Evolutionary conservation across 2,888 invertebrate genomes (phyloP), one percentile per base, ranked within the genome.

Genomic region (Cyaniris semiargus): DNA sequence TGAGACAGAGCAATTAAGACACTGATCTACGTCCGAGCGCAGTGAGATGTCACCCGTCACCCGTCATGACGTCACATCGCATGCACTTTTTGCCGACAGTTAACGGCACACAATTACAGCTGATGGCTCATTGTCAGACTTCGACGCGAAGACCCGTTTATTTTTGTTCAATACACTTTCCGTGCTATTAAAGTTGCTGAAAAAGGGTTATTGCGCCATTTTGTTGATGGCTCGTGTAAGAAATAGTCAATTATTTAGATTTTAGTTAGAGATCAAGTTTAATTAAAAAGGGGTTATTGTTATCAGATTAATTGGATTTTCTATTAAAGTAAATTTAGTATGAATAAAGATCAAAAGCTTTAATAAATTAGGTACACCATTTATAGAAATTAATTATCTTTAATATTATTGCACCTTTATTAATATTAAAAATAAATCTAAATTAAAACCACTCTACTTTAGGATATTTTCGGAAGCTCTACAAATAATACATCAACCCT

Each of bases 81-180:
- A 76, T 76, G 76, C 76, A 76, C 76, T 76, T 76, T 76, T 76
- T 76, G 76, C 76, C 48, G 70, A 76, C 76, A 76, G 76, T 76
- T 76, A 76, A 76, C 76, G 70, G 70, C 60, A 76, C 76, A 76
- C 76, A 76, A 76, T 76, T 76, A 76, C 76, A 70, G 44, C 48
- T 76, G 76, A 76, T 76, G 76, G 76, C 66, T 76, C 76, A 76
- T 76, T 76, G 76, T 70, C 76, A 70, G 76, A 76, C 76, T 70
- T 76, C 76, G 76, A 76, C 70, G 70, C 66, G 76, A 76, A 66
- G 66, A 70, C 70, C 70, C 70, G 66, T 76, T 76, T 76, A 76
- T 76, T 53, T 76, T 70, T 70, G 76, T 66, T 70, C 66, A 70
- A 76, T 76, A 48, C 44, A 70, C 48, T 60, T 70, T 66, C 53